Evolutionary conservation across 2,888 invertebrate species (phyloP).

Genomic region (Psylliodes chrysocephalus): DNA sequence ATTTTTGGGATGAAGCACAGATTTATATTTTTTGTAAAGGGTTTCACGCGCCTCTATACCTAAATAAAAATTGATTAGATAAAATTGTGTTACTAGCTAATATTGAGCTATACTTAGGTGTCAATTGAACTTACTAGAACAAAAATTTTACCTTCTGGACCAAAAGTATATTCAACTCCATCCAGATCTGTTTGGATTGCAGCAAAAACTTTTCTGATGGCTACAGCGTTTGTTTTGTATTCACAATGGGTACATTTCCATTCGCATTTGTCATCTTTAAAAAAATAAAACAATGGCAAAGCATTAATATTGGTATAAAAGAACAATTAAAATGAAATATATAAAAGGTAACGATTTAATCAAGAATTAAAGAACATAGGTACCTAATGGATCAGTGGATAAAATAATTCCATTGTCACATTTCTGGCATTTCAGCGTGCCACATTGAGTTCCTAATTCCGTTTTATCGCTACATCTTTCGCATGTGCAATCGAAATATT

Average conservation of each 20-base stretch:
- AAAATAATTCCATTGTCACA: constrained; percentile 78
- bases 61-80: too few species aligned
- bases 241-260: constrained; percentile 80
- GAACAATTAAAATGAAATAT: too few species aligned
- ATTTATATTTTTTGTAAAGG: constrained; percentile 60
- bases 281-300: too few species aligned
- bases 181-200: constrained; percentile 77
- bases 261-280: constrained; percentile 47
- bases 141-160: constrained; percentile 64
- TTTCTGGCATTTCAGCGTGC: constrained; percentile 81
- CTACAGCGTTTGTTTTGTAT: constrained; percentile 70
- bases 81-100: too few species aligned
- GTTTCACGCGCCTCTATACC: constrained; percentile 72
- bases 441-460: constrained; percentile 82
- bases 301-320: too few species aligned
- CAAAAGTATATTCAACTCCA: constrained; percentile 69
- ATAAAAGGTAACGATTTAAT: too few species aligned
- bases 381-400: constrained; percentile 75
- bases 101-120: too few species aligned
- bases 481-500: constrained; percentile 84
- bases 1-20: constrained; percentile 81
- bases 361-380: background rate
- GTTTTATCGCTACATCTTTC: constrained; percentile 80
- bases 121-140: background rate
- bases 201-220: constrained; percentile 71